Evolutionary conservation across 1,140 invertebrate species (phyloP).

Genomic region (Macrosteles quadrilineatus): DNA sequence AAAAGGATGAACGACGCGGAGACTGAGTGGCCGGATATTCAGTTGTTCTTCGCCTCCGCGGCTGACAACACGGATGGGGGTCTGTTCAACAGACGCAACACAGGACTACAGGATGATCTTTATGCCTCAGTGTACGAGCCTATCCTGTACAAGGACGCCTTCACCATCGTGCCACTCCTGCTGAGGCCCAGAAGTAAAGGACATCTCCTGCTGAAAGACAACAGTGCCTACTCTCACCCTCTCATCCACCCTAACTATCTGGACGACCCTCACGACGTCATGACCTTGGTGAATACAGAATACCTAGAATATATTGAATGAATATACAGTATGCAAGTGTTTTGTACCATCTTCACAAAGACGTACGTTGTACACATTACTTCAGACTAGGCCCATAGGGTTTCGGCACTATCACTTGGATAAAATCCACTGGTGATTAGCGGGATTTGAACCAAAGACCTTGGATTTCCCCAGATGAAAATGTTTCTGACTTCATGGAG

Average conservation of each 20-base stretch:
- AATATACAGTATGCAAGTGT: no score
- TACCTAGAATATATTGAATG: neutral
- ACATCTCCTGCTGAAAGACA: slow-evolving; percentile 62
- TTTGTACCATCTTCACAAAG: no score
- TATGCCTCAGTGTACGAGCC: slow-evolving; percentile 67
- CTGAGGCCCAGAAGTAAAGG: slow-evolving; percentile 72
- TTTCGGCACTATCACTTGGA: no score
- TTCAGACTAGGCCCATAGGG: no score
- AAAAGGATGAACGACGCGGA: slow-evolving; percentile 43
- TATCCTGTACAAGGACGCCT: slow-evolving; percentile 65
- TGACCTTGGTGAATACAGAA: slow-evolving; percentile 59
- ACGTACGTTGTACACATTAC: no score
- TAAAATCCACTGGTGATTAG: no score
- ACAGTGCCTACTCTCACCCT: slow-evolving; percentile 69
- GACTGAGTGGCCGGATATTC: slow-evolving; percentile 73
- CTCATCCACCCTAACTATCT: slow-evolving; percentile 82
- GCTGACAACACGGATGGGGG: slow-evolving; percentile 77
- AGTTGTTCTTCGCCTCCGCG: slow-evolving; percentile 69
- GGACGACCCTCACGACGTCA: slow-evolving; percentile 65
- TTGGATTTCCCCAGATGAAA: no score
- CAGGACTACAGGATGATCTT: slow-evolving; percentile 66
- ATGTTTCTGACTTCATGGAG: no score
- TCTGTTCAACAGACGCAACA: slow-evolving; percentile 63
- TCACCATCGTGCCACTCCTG: slow-evolving; percentile 65
- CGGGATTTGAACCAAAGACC: no score